Evolutionary conservation across 2,113 vertebrate genomes (phyloP).

Genomic region (Oplegnathus fasciatus): DNA sequence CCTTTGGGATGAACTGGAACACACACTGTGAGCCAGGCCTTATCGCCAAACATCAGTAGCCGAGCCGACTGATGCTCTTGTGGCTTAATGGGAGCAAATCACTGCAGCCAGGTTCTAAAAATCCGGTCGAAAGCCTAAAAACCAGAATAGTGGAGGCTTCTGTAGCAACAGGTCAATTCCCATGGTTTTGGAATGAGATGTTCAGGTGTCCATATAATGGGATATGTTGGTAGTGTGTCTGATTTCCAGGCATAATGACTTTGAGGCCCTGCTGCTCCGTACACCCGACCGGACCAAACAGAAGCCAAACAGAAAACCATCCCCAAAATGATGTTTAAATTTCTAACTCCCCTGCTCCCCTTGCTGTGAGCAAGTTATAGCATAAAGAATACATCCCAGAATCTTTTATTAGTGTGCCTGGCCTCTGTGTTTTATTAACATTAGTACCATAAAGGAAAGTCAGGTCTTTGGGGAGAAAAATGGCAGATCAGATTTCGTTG

Average conservation of each 20-base stretch:
- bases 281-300: background rate
- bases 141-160: background rate
- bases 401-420: background rate
- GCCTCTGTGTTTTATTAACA: background rate
- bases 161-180: background rate
- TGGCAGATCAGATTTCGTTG: background rate
- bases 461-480: background rate
- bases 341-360: no score
- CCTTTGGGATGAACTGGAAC: background rate
- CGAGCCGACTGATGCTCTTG: background rate
- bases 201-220: background rate
- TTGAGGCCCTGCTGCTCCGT: background rate
- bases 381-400: background rate
- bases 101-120: background rate
- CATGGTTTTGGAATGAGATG: no score
- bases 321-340: background rate
- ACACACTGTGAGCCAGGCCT: accelerated
- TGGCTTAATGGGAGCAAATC: background rate
- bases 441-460: background rate
- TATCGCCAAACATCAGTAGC: background rate
- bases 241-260: no score
- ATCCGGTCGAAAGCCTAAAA: background rate
- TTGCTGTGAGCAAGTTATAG: background rate
- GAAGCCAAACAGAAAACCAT: background rate
- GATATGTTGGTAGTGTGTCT: background rate